Conservation (phyloP, 2,888 invertebrate species). For the Punctoribates punctum region DNA sequence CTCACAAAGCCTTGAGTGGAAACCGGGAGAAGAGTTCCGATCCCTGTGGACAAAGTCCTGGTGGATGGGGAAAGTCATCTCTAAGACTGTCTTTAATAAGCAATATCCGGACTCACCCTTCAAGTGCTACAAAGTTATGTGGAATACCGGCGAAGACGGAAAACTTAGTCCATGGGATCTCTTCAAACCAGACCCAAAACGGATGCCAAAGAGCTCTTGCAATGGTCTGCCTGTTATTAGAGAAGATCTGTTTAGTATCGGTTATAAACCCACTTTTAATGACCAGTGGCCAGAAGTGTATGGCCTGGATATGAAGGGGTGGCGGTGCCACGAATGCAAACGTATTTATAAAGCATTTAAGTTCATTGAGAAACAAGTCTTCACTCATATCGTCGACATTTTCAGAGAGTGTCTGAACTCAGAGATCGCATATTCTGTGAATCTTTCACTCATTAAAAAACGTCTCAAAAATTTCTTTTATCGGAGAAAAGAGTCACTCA, state of each 20-base stretch:
- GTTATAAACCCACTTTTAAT: background rate
- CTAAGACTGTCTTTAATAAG: background rate
- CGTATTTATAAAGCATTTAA: background rate
- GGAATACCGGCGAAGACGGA: background rate
- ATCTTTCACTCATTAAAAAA: background rate
- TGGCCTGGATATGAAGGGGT: background rate
- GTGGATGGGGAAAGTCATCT: background rate
- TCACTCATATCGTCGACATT: background rate
- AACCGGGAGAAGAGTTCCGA: background rate
- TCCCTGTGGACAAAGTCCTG: background rate
- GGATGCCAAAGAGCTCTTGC: too few species aligned
- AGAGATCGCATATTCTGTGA: background rate
- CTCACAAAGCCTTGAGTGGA: background rate
- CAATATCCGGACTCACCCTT: background rate
- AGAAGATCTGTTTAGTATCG: background rate
- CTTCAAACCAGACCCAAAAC: too few species aligned
- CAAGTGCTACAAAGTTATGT: background rate
- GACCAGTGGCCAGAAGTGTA: slow-evolving; percentile 21
- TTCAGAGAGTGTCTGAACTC: background rate
- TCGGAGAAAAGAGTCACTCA: background rate
- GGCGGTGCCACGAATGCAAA: background rate
- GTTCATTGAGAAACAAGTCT: background rate
- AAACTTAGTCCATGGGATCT: slow-evolving; percentile 17
- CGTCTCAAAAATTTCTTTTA: slow-evolving; percentile 17
- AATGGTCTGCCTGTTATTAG: background rate